A percentile compares a stretch with the other conserved stretches of the same genome.
phyloP scores from a whole-genome alignment of 2,888 invertebrate genomes.

The Orthonychiurus folsomi region DNA sequence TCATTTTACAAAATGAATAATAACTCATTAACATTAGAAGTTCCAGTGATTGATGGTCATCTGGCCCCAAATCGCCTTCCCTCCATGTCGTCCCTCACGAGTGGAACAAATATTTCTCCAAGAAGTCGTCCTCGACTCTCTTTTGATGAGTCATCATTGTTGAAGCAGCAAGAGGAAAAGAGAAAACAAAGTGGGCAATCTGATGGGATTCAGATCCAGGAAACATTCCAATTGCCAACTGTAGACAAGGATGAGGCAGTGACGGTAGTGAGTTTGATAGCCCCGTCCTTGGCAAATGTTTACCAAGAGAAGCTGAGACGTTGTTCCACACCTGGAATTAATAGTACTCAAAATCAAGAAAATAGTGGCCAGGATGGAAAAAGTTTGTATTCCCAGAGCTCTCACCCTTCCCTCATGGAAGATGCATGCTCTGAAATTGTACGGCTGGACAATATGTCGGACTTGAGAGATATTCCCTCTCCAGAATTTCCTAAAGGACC shows the following conservation, averaged over 20 bases:
- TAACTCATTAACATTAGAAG: too few species aligned
- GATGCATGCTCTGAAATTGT: constrained; percentile 37
- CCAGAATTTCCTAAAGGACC: neutral
- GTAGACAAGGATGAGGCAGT: neutral
- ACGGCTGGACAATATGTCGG: constrained; percentile 23
- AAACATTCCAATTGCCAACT: neutral
- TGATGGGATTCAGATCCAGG: neutral
- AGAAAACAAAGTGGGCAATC: constrained; percentile 4
- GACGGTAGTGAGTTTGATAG: neutral
- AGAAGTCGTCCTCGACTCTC: constrained; percentile 31
- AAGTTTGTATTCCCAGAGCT: constrained; percentile 27
- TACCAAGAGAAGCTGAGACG: constrained; percentile 17
- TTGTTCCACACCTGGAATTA: neutral
- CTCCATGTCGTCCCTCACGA: neutral
- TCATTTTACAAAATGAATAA: too few species aligned
- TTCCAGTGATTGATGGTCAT: too few species aligned
- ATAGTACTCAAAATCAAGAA: neutral
- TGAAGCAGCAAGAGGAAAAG: constrained; percentile 18
- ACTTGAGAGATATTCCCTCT: neutral
- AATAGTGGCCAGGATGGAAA: constrained; percentile 15
- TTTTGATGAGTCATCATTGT: constrained; percentile 34
- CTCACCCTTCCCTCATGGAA: constrained; percentile 33
- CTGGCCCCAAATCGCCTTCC: constrained; percentile 1
- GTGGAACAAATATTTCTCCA: constrained; percentile 13
- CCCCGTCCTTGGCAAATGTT: neutral